A percentile compares a stretch with the other conserved stretches of the same genome.
phyloP scores from a whole-genome alignment of 2,888 invertebrate genomes.

The Orthonychiurus folsomi region DNA sequence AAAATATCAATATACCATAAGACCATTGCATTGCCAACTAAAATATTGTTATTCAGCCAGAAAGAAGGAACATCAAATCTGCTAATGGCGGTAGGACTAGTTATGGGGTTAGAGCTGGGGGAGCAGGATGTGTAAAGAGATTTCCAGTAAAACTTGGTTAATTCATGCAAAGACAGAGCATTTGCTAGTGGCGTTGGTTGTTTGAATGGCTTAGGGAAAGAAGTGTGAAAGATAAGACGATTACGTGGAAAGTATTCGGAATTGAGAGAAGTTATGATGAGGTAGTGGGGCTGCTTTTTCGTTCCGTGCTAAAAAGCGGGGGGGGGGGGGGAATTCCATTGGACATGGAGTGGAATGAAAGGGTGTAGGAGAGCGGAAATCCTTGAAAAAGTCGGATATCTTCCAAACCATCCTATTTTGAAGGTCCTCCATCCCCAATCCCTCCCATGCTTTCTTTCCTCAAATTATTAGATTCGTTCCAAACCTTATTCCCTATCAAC shows the following conservation, averaged over 20 bases:
- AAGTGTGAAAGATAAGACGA: slow-evolving; percentile 39
- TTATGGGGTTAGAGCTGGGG: no score
- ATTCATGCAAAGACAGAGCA: not conserved
- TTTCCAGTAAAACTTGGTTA: not conserved
- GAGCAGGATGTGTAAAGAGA: no score
- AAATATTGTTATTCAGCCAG: no score
- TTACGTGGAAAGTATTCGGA: slow-evolving; percentile 33
- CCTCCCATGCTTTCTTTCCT: not conserved
- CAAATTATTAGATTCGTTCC: not conserved
- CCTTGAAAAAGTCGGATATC: slow-evolving; percentile 22
- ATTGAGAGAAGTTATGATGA: slow-evolving; percentile 14
- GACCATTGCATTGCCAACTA: no score
- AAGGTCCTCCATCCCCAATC: not conserved
- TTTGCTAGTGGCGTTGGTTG: not conserved
- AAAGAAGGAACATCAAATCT: no score
- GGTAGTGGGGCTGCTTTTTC: no score
- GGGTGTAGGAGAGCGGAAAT: slow-evolving; percentile 18
- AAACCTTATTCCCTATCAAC: not conserved
- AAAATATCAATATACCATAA: no score
- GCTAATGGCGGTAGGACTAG: no score
- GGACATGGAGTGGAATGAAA: no score
- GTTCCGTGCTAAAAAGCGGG: no score
- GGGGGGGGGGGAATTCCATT: no score
- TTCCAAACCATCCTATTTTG: slow-evolving; percentile 12
- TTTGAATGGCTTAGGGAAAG: slow-evolving; percentile 18